Evolutionary conservation across 1,140 invertebrate genomes (phyloP), one percentile per base, ranked within the genome.

Genomic region (Forficula auricularia): DNA sequence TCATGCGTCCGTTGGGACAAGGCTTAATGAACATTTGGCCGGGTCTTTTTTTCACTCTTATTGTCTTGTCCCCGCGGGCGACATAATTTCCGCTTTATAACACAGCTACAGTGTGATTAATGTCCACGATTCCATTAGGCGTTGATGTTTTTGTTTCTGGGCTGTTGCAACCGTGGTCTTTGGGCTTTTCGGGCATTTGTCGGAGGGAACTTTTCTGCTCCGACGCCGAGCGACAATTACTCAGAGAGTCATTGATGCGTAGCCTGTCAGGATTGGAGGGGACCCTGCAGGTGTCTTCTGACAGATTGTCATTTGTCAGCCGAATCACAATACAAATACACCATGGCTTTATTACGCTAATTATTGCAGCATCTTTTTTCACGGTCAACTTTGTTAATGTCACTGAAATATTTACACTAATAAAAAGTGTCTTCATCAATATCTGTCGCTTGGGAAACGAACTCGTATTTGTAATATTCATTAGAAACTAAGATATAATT

Each of bases 71-170:
- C 52, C 55, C 55, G 51, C 51, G 54, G 54, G 55, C 54, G 51
- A 54, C 50, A 57, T 57, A 56, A 57, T 57, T 57, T 56, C 55
- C 55, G 54, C 53, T 54, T 57, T 52, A 53, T 56, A 57, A 57
- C 52, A 50, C 36, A 48, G 42, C 48, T 44, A 47, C 46, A 37
- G 41, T 51, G 54, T 55, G 54, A 57, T 57, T 57, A 57, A 57
- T 57, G 54, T 48, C 45, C 47, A 45, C 48, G 53, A 54, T 56
- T 57, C 55, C 54, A 57, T 57, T 57, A 57, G 52, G 50, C 52
- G 48, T 51, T 52, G 53, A 55, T 55, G 55, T 57, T 57, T 56
- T 57, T 57, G 54, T 55, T 54, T 54, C 43, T 32, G 27, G 22
- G 22, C 22, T 27, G 22, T 27, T 27, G 22, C 22, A 27, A 27